These are phyloP conservation scores for Sinohyriopsis cumingii DNA, from an alignment of 2,888 invertebrate species.

Conservation along the genomic window DNA sequence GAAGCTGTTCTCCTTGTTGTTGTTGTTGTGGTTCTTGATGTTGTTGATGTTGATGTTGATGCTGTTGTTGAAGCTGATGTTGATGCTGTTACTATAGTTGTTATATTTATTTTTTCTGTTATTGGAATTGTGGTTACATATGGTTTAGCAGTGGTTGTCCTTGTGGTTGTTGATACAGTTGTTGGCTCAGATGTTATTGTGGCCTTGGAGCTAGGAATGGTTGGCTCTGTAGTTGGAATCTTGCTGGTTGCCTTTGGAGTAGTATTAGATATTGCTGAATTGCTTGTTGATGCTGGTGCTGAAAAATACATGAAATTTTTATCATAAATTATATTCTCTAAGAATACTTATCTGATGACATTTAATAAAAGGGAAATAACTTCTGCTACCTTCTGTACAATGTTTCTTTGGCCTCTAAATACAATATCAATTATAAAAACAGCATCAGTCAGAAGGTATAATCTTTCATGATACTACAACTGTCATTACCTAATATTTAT, in stretches of 20 bases:
- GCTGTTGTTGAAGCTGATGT: constrained; percentile 15
- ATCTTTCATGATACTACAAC: too few species aligned
- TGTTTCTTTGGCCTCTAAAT: too few species aligned
- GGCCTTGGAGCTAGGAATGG: constrained; percentile 2
- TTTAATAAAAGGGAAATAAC: too few species aligned
- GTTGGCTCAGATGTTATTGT: constrained; percentile 15
- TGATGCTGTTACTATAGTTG: not conserved
- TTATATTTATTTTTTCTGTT: constrained; percentile 12
- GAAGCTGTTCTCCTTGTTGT: constrained; percentile 9
- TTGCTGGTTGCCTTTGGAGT: too few species aligned
- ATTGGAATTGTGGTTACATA: constrained; percentile 13
- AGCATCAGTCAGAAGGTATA: too few species aligned
- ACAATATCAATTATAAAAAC: too few species aligned
- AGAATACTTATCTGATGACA: not conserved
- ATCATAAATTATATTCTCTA: not conserved
- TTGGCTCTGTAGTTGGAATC: constrained; percentile 3
- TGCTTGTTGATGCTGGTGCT: constrained; percentile 9
- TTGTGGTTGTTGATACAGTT: constrained; percentile 10
- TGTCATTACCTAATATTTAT: too few species aligned
- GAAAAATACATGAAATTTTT: not conserved
- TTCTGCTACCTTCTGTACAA: too few species aligned
- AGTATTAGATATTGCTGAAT: constrained; percentile 2
- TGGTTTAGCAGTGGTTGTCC: constrained; percentile 13
- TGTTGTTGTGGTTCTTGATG: constrained; percentile 12
- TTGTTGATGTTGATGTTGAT: constrained; percentile 9